Conservation (phyloP, 2,888 invertebrate species). For the Griposia aprilina region DNA sequence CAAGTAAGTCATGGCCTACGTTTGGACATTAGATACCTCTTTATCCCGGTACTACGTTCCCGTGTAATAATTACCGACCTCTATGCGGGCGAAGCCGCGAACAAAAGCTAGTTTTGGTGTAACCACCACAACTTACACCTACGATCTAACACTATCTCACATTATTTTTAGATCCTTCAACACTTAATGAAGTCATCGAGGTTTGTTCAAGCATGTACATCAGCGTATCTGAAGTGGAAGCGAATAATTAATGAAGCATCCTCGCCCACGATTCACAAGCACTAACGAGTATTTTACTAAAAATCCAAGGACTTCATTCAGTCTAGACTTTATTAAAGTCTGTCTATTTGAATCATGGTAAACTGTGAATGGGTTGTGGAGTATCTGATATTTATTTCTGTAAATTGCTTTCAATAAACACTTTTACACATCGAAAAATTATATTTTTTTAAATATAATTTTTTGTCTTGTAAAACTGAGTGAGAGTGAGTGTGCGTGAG, state of each 20-base stretch:
- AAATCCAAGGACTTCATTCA: conserved; percentile 32
- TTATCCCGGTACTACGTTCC: background rate
- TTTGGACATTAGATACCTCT: background rate
- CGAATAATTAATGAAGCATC: conserved; percentile 64
- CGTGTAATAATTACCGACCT: background rate
- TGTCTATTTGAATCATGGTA: conserved; percentile 1
- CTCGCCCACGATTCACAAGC: conserved; percentile 22
- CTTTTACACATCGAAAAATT: too few species aligned
- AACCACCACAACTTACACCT: background rate
- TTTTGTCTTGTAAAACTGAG: too few species aligned
- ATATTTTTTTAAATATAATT: too few species aligned
- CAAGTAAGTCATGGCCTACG: background rate
- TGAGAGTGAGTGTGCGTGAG: too few species aligned
- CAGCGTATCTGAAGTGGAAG: conserved; percentile 59
- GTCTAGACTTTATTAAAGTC: conserved; percentile 30
- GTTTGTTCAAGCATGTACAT: conserved; percentile 34
- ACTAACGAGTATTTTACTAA: conserved; percentile 15
- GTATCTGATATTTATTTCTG: background rate
- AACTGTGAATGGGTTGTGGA: background rate
- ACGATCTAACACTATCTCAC: background rate
- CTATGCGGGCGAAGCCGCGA: background rate
- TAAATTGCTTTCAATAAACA: background rate
- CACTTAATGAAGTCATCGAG: conserved; percentile 15
- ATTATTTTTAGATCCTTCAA: conserved; percentile 30
- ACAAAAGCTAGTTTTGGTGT: background rate